These are phyloP conservation scores for Tetrao urogallus DNA, from an alignment of 2,113 vertebrate species.

Conservation along the genomic window DNA sequence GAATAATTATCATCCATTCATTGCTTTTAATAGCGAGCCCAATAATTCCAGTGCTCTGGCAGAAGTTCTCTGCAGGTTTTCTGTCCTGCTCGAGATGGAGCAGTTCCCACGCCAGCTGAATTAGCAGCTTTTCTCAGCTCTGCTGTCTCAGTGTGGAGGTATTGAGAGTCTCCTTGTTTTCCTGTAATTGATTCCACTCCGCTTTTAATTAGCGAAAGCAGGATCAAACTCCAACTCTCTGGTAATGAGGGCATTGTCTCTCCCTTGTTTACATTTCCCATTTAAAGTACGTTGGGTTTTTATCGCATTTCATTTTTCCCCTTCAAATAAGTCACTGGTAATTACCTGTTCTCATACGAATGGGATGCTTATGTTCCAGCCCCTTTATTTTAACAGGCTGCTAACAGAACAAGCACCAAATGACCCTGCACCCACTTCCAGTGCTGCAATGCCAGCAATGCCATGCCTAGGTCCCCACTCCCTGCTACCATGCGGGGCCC, in stretches of 20 bases:
- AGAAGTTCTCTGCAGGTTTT: neutral
- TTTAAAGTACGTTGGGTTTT: neutral
- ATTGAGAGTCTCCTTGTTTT: neutral
- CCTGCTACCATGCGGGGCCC: too few species aligned
- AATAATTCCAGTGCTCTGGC: neutral
- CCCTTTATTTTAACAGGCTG: neutral
- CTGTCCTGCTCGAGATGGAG: neutral
- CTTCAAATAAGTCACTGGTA: neutral
- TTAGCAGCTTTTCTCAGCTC: neutral
- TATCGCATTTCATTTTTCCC: neutral
- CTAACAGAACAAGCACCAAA: fast-evolving
- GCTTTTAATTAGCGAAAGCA: constrained; percentile 40
- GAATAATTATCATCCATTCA: constrained; percentile 26
- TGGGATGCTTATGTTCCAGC: neutral
- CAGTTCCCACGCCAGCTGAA: neutral
- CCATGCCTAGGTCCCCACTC: too few species aligned
- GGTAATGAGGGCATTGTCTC: neutral
- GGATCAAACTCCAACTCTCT: neutral
- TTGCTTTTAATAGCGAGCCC: neutral
- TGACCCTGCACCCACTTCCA: neutral
- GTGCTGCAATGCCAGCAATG: too few species aligned
- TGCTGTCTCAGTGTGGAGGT: neutral
- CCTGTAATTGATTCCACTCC: neutral
- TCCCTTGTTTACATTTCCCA: neutral
- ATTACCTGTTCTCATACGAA: fast-evolving